Conservation (phyloP, 2,113 vertebrate species). For the Uria lomvia region DNA sequence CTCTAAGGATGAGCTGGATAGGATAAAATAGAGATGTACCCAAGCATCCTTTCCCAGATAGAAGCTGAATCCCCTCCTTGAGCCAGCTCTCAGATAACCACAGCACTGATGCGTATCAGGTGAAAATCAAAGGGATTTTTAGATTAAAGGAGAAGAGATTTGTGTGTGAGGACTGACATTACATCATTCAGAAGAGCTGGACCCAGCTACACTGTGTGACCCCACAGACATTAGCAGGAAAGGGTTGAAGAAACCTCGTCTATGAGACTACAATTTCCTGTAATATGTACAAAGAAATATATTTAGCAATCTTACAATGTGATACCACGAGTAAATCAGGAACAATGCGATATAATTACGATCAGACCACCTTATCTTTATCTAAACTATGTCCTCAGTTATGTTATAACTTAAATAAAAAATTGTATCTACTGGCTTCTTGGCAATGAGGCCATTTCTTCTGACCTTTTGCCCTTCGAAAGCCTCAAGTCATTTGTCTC, state of each 20-base stretch:
- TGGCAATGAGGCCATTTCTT: slow-evolving; percentile 10
- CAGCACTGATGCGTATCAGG: not conserved
- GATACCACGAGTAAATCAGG: not conserved
- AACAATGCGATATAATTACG: not conserved
- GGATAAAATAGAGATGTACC: not conserved
- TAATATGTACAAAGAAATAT: not conserved
- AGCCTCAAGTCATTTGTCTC: slow-evolving; percentile 21
- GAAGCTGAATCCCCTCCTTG: not conserved
- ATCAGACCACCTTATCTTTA: not conserved
- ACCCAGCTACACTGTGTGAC: not conserved
- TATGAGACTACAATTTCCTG: not conserved
- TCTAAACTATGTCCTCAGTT: not conserved
- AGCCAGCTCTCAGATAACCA: not conserved
- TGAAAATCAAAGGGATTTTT: not conserved
- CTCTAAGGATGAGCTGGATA: not conserved
- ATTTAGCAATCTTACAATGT: not conserved
- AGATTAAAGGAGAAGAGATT: not conserved
- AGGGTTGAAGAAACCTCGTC: not conserved
- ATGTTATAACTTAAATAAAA: not conserved
- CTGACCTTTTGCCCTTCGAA: slow-evolving; percentile 31
- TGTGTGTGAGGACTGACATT: not conserved
- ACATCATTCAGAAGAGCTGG: not conserved
- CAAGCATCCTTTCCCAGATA: not conserved
- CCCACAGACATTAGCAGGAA: not conserved
- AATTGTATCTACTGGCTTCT: not conserved